phyloP scores from a whole-genome alignment of 2,797 vertebrate species.

The Anableps anableps region DNA sequence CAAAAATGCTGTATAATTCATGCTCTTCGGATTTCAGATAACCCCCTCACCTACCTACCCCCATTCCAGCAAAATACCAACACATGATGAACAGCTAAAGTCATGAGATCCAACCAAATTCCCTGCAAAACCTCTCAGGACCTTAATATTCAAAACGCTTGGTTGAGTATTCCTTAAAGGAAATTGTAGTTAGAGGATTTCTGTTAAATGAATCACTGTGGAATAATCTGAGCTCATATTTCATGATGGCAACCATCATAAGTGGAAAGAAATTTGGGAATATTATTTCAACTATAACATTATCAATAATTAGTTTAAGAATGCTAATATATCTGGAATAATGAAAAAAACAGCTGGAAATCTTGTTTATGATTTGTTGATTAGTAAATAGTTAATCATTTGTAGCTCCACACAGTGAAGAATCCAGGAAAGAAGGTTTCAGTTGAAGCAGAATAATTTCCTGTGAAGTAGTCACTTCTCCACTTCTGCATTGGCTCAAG shows the following conservation, averaged over 20 bases:
- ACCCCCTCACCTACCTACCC: slow-evolving; percentile 15
- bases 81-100: slow-evolving; percentile 37
- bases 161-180: slow-evolving; percentile 40
- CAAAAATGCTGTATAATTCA: not conserved
- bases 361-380: slow-evolving; percentile 27
- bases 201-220: slow-evolving; percentile 32
- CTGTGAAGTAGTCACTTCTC: slow-evolving; percentile 22
- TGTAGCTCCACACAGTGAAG: slow-evolving; percentile 36
- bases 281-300: not conserved
- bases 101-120: slow-evolving; percentile 40
- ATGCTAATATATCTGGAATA: slow-evolving; percentile 12
- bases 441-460: slow-evolving; percentile 26
- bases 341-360: slow-evolving; percentile 7
- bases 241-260: slow-evolving; percentile 8
- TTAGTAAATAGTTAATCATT: slow-evolving; percentile 38
- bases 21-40: slow-evolving; percentile 2
- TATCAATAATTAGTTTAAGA: slow-evolving; percentile 18
- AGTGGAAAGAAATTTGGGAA: slow-evolving; percentile 4
- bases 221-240: slow-evolving; percentile 13
- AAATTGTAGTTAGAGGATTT: slow-evolving; percentile 21
- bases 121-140: slow-evolving; percentile 49
- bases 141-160: slow-evolving; percentile 18
- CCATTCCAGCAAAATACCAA: slow-evolving; percentile 9
- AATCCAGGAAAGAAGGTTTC: slow-evolving; percentile 17
- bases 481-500: slow-evolving; percentile 13